phyloP scores from a whole-genome alignment of 1,140 invertebrate species.

The Saxidomus purpurata region DNA sequence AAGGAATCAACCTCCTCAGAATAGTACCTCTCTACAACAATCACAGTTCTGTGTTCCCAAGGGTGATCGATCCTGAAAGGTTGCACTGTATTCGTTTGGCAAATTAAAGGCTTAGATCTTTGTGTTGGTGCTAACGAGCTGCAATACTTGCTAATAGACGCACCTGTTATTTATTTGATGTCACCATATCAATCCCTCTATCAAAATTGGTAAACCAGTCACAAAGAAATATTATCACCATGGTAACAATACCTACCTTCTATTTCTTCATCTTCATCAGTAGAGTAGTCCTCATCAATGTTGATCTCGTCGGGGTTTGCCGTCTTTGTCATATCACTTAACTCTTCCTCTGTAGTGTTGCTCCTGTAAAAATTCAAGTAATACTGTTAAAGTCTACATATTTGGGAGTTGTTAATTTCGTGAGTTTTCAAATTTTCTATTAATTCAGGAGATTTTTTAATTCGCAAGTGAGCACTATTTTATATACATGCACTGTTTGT shows the following conservation, averaged over 20 bases:
- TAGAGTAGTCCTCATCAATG: constrained; percentile 89
- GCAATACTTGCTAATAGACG: neutral
- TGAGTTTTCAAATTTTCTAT: too few relatives aligned
- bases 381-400: too few relatives aligned
- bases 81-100: too few relatives aligned
- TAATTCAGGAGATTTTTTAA: too few relatives aligned
- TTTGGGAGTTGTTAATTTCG: too few relatives aligned
- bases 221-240: neutral
- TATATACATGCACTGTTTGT: too few relatives aligned
- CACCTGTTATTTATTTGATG: neutral
- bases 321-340: constrained; percentile 89
- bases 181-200: neutral
- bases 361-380: constrained; percentile 90
- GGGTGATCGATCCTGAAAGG: too few relatives aligned
- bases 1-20: too few relatives aligned
- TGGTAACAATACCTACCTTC: constrained; percentile 82
- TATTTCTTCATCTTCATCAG: constrained; percentile 89
- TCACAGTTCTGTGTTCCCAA: too few relatives aligned
- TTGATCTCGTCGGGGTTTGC: constrained; percentile 98
- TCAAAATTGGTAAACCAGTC: neutral
- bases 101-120: too few relatives aligned
- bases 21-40: too few relatives aligned
- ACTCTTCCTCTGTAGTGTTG: constrained; percentile 92
- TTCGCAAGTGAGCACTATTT: too few relatives aligned
- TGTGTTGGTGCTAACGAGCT: neutral